Evolutionary conservation across 2,113 vertebrate genomes (phyloP), one percentile per base, ranked within the genome.

Genomic region (Callipepla californica): DNA sequence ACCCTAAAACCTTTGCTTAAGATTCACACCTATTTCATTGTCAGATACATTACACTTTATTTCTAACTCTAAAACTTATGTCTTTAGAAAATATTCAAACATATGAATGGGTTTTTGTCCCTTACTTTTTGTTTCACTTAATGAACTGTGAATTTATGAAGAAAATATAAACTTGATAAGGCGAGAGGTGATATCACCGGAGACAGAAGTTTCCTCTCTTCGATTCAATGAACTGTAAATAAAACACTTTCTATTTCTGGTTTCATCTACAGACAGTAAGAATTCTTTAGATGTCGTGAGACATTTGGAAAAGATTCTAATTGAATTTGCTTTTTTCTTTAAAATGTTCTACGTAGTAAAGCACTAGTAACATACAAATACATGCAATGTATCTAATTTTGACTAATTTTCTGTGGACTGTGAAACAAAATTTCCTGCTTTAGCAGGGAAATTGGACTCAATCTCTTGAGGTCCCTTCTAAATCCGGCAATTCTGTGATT

Each of bases 301-400:
- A 68, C 16, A 36, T 6, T 20, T 72, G 8, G 3, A 66, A 83
- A 63, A 85, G 48, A 30, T 30, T 65, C 9, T 47, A 86, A 69
- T 38, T 57, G 80, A 38, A 4, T 80, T 63, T 69, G 13, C 8
- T 73, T 76, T 34, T 68, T 78, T 9, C 32, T 90, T 84, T 47
- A 90, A 83, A 72, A 17, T 40, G 4, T 57, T 59, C 26, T 80
- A 11, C 8, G 7, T 80, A 59, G n/a, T 76, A 87, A 66, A 79
- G 32, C 74, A 82, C 73, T 93, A 47, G 40, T 58, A 90, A 87
- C 40, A 87, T 74, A 85, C 92, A 95, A 91, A 72, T 69, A 94
- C 94, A 95, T 85, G 69, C 42, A 74, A 73, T 53, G 23, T 66
- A 58, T 69, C 63, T 96, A 95, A 74, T 94, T 93, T 93, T 92